A percentile compares a stretch with the other conserved stretches of the same genome.
phyloP scores from a whole-genome alignment of 2,888 invertebrate species.

The Malthinus seriepunctatus region DNA sequence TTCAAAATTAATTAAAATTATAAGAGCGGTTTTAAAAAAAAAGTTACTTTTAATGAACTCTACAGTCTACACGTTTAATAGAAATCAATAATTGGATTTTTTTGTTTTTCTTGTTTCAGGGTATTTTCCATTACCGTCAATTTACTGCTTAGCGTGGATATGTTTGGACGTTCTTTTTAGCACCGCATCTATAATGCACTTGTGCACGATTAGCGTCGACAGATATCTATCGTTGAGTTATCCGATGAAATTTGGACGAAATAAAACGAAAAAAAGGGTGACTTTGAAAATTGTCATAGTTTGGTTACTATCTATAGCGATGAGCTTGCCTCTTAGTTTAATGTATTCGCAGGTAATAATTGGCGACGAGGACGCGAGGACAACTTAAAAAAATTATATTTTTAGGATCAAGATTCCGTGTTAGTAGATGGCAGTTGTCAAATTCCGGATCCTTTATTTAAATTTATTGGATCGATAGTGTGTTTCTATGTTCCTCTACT shows the following conservation, averaged over 20 bases:
- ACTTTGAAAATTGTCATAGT: constrained; percentile 90
- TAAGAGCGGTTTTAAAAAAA: background rate
- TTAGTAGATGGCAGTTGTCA: constrained; percentile 83
- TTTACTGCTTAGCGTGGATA: constrained; percentile 92
- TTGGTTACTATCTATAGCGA: constrained; percentile 90
- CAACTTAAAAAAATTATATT: background rate
- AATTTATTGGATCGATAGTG: constrained; percentile 90
- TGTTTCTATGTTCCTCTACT: constrained; percentile 95
- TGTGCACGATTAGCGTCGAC: constrained; percentile 96
- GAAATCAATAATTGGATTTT: constrained; percentile 25
- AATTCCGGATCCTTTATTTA: constrained; percentile 86
- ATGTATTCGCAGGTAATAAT: constrained; percentile 84
- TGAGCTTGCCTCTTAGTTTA: constrained; percentile 86
- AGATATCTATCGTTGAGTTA: constrained; percentile 89
- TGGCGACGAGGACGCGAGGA: too few species aligned
- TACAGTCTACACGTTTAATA: too few species aligned
- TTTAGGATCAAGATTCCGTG: constrained; percentile 78
- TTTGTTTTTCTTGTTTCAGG: too few species aligned
- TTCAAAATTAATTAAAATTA: too few species aligned
- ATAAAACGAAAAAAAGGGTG: constrained; percentile 83
- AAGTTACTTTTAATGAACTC: background rate
- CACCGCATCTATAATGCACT: constrained; percentile 95
- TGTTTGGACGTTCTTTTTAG: constrained; percentile 95
- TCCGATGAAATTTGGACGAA: constrained; percentile 91
- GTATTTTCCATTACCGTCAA: constrained; percentile 78